Evolutionary conservation across 2,888 invertebrate genomes (phyloP).

Genomic region (Nipponacmea schrenckii): DNA sequence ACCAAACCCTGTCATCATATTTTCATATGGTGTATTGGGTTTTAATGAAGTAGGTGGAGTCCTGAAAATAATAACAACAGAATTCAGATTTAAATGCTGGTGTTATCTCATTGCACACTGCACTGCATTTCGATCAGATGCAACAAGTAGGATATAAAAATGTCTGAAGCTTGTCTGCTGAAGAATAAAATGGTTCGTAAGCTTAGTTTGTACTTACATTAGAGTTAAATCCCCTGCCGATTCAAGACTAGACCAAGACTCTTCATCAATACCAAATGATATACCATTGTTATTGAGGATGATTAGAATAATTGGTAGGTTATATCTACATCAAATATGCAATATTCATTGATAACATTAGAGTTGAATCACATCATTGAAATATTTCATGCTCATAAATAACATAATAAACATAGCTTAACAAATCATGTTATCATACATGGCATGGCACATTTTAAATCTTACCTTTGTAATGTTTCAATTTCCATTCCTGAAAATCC

Average conservation of each 20-base stretch:
- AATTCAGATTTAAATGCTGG: background rate
- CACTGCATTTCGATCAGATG: too few relatives aligned
- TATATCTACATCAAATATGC: constrained; percentile 75
- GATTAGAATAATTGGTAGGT: constrained; percentile 87
- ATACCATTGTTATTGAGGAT: constrained; percentile 97
- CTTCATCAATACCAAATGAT: constrained; percentile 85
- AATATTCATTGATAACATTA: background rate
- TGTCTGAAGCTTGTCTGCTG: too few relatives aligned
- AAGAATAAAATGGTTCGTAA: too few relatives aligned
- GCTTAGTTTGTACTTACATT: constrained; percentile 72
- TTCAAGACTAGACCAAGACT: constrained; percentile 68
- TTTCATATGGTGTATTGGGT: constrained; percentile 86
- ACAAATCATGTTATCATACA: too few relatives aligned
- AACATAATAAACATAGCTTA: too few relatives aligned
- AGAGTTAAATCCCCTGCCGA: constrained; percentile 78
- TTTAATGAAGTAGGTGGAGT: constrained; percentile 86
- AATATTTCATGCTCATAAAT: background rate
- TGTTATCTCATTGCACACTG: too few relatives aligned
- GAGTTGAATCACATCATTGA: background rate
- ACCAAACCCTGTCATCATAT: constrained; percentile 88
- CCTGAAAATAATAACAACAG: constrained; percentile 70
- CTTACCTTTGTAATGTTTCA: constrained; percentile 86
- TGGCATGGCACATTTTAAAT: too few relatives aligned
- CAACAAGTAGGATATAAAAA: too few relatives aligned
- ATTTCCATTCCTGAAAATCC: constrained; percentile 99